phyloP scores from a whole-genome alignment of 2,113 vertebrate species.

The Laterallus jamaicensis region DNA sequence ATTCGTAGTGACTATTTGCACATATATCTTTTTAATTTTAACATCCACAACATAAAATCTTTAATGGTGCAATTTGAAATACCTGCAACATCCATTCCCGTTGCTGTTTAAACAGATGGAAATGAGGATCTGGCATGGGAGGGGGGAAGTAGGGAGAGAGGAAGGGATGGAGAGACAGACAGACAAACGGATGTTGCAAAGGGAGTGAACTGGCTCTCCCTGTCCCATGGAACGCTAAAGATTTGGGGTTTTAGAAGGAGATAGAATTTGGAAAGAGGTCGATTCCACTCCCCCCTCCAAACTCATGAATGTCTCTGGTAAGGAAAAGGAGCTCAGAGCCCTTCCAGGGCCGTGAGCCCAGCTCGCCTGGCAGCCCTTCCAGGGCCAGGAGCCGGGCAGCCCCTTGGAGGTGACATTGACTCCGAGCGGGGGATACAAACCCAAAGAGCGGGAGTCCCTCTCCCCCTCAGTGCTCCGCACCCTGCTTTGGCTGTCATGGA shows the following conservation, averaged over 20 bases:
- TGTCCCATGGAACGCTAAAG: not conserved
- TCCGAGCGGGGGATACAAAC: not conserved
- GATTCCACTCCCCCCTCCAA: not conserved
- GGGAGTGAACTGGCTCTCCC: not conserved
- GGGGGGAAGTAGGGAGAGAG: not conserved
- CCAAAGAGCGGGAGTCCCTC: not conserved
- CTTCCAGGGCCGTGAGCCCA: fast-evolving
- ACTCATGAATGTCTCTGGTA: not conserved
- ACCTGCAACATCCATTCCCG: conserved; percentile 66
- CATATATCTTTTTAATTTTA: conserved; percentile 87
- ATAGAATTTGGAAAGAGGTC: not conserved
- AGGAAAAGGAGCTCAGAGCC: not conserved
- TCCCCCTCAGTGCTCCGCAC: not conserved
- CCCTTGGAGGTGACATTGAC: not conserved
- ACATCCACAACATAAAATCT: conserved; percentile 80
- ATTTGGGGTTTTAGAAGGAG: not conserved
- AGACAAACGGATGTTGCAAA: not conserved
- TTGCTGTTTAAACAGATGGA: conserved; percentile 75
- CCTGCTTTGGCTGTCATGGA: not conserved
- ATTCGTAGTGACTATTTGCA: conserved; percentile 81
- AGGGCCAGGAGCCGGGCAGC: not conserved
- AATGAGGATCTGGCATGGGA: conserved; percentile 42
- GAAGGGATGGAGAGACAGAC: not conserved
- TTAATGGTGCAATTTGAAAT: conserved; percentile 78
- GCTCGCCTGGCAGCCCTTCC: not conserved